Evolutionary conservation across 2,888 invertebrate genomes (phyloP).

Genomic region (Thalpophila matura): DNA sequence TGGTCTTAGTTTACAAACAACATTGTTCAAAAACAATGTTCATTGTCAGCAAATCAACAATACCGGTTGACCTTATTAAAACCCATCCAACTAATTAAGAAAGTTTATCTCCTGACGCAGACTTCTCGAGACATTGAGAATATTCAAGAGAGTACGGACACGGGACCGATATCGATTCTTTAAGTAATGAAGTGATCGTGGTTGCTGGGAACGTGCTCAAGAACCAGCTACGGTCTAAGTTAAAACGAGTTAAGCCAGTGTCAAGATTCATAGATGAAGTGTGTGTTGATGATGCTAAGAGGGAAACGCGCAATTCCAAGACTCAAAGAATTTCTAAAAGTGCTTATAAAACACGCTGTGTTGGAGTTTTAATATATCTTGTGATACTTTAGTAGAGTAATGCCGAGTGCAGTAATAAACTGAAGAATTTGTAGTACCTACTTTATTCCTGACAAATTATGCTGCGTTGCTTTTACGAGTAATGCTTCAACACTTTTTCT

Average conservation of each 20-base stretch:
- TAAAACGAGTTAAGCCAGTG: conserved; percentile 65
- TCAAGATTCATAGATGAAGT: conserved; percentile 59
- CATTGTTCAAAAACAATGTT: conserved; percentile 32
- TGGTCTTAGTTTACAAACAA: not conserved
- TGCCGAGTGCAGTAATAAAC: conserved; percentile 44
- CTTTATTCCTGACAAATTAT: conserved; percentile 39
- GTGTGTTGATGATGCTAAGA: conserved; percentile 41
- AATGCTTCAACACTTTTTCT: conserved; percentile 18
- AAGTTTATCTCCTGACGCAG: conserved; percentile 62
- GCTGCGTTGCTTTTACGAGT: conserved; percentile 32
- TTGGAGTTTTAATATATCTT: conserved; percentile 20
- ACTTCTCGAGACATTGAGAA: conserved; percentile 58
- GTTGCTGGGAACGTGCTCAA: conserved; percentile 75
- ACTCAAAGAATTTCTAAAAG: conserved; percentile 22
- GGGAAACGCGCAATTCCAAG: conserved; percentile 14
- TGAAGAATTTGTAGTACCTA: conserved; percentile 41
- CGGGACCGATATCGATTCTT: conserved; percentile 63
- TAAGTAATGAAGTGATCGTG: conserved; percentile 59
- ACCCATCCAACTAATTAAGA: conserved; percentile 47
- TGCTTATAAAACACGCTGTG: conserved; percentile 8
- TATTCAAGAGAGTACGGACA: conserved; percentile 57
- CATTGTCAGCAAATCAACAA: conserved; percentile 42
- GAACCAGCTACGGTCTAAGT: conserved; percentile 56
- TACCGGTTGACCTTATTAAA: conserved; percentile 56
- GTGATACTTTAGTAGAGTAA: conserved; percentile 27